Evolutionary conservation across 2,888 invertebrate species (phyloP).

Genomic region (Labia minor): DNA sequence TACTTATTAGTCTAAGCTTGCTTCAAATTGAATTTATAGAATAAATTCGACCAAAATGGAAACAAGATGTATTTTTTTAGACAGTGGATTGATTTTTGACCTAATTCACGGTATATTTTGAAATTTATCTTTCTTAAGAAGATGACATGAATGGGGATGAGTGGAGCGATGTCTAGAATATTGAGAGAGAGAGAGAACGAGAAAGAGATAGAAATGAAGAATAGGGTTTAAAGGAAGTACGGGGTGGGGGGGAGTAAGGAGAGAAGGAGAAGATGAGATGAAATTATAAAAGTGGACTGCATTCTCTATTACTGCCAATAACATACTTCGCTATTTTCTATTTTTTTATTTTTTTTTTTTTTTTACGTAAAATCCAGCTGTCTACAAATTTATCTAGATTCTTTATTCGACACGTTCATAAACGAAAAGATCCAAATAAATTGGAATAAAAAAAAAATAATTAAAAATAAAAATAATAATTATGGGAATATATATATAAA

Average conservation of each 20-base stretch:
- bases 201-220: not conserved
- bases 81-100: too few relatives aligned
- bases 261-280: too few relatives aligned
- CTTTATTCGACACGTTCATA: too few relatives aligned
- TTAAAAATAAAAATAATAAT: too few relatives aligned
- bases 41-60: not conserved
- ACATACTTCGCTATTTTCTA: not conserved
- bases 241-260: too few relatives aligned
- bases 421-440: too few relatives aligned
- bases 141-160: not conserved
- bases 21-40: not conserved
- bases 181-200: not conserved
- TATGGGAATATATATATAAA: too few relatives aligned
- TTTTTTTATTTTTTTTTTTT: not conserved
- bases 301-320: not conserved
- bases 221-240: not conserved
- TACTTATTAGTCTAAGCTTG: too few relatives aligned
- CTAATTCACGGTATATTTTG: not conserved
- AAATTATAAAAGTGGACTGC: not conserved
- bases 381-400: too few relatives aligned
- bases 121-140: not conserved
- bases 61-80: too few relatives aligned
- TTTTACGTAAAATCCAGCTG: too few relatives aligned
- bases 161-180: not conserved
- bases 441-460: too few relatives aligned